Percentiles rank a stretch among this genome's conserved stretches.
Conservation (phyloP, 2,888 invertebrate genomes). For the Microctonus hyperodae region DNA sequence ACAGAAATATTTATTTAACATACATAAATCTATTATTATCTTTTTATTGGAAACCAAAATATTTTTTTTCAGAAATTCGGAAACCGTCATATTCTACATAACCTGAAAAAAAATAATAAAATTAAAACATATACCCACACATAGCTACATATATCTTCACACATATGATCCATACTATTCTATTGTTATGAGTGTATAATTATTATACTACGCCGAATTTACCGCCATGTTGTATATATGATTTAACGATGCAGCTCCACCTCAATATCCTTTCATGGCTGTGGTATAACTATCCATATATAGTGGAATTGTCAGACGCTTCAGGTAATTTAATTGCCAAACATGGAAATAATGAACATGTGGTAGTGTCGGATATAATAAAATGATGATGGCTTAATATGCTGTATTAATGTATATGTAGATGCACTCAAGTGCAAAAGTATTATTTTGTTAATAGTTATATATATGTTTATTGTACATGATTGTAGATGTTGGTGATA, state of each 20-base stretch:
- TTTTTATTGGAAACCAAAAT: too few relatives aligned
- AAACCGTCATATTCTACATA: too few relatives aligned
- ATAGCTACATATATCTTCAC: background rate
- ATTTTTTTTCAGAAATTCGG: too few relatives aligned
- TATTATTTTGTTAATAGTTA: slow-evolving; percentile 1
- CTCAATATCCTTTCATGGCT: background rate
- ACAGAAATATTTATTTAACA: too few relatives aligned
- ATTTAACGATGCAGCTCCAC: slow-evolving; percentile 8
- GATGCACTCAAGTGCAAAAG: background rate
- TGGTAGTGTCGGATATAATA: background rate
- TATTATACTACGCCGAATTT: slow-evolving; percentile 1
- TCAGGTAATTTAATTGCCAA: slow-evolving; percentile 11
- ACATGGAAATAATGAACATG: background rate
- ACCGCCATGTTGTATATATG: slow-evolving; percentile 1
- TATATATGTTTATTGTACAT: background rate
- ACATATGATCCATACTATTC: slow-evolving; percentile 11
- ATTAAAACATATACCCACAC: too few relatives aligned
- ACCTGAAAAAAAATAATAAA: too few relatives aligned
- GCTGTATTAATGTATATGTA: background rate
- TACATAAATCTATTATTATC: too few relatives aligned
- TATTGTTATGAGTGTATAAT: slow-evolving; percentile 11
- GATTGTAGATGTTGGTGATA: background rate
- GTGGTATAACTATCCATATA: slow-evolving; percentile 10
- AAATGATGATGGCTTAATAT: background rate
- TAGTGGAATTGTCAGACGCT: slow-evolving; percentile 9